phyloP scores from a whole-genome alignment of 2,113 vertebrate genomes.

The Caretta caretta region DNA sequence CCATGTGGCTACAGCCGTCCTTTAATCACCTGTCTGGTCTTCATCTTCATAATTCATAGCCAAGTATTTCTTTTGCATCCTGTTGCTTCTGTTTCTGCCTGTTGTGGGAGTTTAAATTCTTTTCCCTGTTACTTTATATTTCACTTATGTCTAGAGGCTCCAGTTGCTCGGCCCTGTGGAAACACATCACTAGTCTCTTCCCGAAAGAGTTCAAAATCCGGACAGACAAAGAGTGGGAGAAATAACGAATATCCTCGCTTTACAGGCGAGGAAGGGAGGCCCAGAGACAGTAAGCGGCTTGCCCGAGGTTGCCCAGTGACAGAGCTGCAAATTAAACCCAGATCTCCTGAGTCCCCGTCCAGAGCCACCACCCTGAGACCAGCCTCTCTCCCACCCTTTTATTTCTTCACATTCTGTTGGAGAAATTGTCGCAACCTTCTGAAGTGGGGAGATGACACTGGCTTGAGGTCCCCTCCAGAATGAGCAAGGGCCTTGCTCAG shows the following conservation, averaged over 20 bases:
- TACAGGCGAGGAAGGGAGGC: not conserved
- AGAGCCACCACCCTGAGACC: not conserved
- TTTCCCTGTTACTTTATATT: not conserved
- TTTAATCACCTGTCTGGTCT: not conserved
- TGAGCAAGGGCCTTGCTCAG: fast-evolving
- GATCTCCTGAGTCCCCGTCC: not conserved
- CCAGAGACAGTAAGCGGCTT: not conserved
- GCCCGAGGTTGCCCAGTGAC: not conserved
- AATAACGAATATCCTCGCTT: not conserved
- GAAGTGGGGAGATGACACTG: fast-evolving
- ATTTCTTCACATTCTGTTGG: not conserved
- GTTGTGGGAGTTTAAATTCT: not conserved
- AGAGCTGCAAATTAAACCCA: not conserved
- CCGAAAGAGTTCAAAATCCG: not conserved
- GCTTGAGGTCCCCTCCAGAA: fast-evolving
- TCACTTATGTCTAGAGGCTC: not conserved
- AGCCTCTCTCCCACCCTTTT: not conserved
- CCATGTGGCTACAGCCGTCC: fast-evolving
- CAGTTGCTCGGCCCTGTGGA: not conserved
- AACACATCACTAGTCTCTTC: not conserved
- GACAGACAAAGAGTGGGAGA: not conserved
- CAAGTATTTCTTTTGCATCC: not conserved
- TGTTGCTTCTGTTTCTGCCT: not conserved
- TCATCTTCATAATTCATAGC: not conserved
- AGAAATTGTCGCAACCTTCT: not conserved